These are phyloP conservation scores for Stomatorhinus ivindoensis DNA, from an alignment of 2,113 vertebrate genomes.

Conservation along the genomic window DNA sequence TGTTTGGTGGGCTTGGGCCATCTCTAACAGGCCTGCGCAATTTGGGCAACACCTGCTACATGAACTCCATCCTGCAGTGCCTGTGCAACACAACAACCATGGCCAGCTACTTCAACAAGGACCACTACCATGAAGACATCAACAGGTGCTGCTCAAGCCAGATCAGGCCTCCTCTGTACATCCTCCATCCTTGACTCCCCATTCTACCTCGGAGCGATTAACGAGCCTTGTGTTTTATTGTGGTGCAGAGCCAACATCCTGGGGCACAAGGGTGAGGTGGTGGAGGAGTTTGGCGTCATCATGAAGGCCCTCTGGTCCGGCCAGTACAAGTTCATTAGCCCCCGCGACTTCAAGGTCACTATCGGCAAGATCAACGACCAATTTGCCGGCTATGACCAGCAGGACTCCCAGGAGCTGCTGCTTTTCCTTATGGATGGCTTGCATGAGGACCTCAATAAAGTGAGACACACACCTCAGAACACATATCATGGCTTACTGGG, in stretches of 20 bases:
- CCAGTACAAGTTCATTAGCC: constrained; percentile 86
- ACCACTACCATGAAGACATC: constrained; percentile 86
- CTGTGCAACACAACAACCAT: constrained; percentile 85
- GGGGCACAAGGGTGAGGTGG: constrained; percentile 94
- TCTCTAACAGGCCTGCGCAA: constrained; percentile 91
- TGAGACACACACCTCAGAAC: constrained; percentile 46
- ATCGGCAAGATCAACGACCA: constrained; percentile 95
- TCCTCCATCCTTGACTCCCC: not conserved
- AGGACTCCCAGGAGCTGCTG: constrained; percentile 94
- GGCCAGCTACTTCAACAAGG: constrained; percentile 89
- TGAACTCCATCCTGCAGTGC: constrained; percentile 98
- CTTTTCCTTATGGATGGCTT: constrained; percentile 97
- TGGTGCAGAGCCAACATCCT: constrained; percentile 77
- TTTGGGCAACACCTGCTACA: constrained; percentile 96
- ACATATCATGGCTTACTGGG: not conserved
- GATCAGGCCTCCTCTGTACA: not conserved
- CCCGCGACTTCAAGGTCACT: constrained; percentile 90
- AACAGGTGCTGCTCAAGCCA: constrained; percentile 68
- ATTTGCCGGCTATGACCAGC: constrained; percentile 85
- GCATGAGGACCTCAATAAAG: constrained; percentile 96
- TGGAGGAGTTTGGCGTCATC: constrained; percentile 92
- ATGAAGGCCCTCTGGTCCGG: constrained; percentile 95
- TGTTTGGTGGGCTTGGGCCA: constrained; percentile 81
- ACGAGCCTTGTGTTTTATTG: not conserved
- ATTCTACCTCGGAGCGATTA: not conserved